A percentile compares a stretch with the other conserved stretches of the same genome.
phyloP scores from a whole-genome alignment of 2,797 vertebrate genomes.

The Characodon lateralis region DNA sequence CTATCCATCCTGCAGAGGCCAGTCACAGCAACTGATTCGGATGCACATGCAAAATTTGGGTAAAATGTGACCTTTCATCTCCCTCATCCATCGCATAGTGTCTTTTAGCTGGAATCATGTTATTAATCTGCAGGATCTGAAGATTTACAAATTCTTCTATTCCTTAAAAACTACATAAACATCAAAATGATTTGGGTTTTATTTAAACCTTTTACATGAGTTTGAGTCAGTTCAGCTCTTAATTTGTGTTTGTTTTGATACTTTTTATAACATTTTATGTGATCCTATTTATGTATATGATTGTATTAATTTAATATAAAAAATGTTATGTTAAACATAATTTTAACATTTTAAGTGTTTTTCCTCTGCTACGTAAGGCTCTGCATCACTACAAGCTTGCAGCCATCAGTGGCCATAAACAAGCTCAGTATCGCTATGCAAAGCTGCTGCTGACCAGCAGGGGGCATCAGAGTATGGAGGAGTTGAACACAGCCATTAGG shows the following conservation, averaged over 20 bases:
- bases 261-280: background rate
- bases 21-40: background rate
- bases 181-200: no score
- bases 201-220: no score
- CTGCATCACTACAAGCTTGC: conserved; percentile 86
- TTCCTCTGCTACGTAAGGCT: conserved; percentile 78
- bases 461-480: conserved; percentile 60
- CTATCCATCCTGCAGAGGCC: background rate
- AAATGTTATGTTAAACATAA: background rate
- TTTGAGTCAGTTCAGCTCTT: background rate
- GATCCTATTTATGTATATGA: background rate
- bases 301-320: background rate
- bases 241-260: background rate
- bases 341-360: background rate
- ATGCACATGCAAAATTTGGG: background rate
- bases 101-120: background rate
- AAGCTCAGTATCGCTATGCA: conserved; percentile 90
- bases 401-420: conserved; percentile 81
- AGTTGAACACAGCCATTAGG: conserved; percentile 70
- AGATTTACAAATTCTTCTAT: background rate
- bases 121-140: background rate
- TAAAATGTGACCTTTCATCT: background rate
- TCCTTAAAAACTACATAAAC: background rate
- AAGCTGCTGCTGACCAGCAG: conserved; percentile 82
- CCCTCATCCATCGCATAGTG: background rate